Evolutionary conservation across 2,888 invertebrate species (phyloP), one percentile per base, ranked within the genome.

Genomic region (Protodeltote pygarga): DNA sequence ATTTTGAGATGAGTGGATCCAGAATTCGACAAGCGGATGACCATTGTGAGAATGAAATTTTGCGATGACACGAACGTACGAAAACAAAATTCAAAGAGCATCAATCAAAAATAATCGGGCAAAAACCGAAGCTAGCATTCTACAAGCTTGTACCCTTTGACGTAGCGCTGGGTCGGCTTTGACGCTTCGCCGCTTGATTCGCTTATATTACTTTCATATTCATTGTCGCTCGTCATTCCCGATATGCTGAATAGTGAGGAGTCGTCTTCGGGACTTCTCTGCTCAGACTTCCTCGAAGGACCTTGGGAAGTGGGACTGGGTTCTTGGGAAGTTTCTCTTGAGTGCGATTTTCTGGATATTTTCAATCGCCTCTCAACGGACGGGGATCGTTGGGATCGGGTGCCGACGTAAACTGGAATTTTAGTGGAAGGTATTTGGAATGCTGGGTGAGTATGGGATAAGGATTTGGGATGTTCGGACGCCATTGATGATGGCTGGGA

Each of bases 341-440:
- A 89, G 40, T 78, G 83, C 24, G 85, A 82, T 66, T 82, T 85
- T 54, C 76, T 76, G 39, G 78, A 80, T 48, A 73, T 69, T 75
- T 85, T 87, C 53, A 77, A 59, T 37, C 77, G 79, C 66, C 85
- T 77, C 58, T 90, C 91, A 42, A 79, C 79, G 37, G 93, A 93
- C 45, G 93, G 92, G 57, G 93, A 90, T 76, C 93, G 90, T 75
- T 93, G 93, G 62, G 93, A 93, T 65, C 93, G 93, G 71, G 89
- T 79, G 70, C 95, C 95, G 73, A 94, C 93, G 86, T 94, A 95
- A 54, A 95, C 93, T 62, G 95, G 96, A 81, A 95, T 95, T 93
- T 95, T 94, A 77, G 95, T 94, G 79, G 95, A 94, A 60, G 94
- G 93, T 71, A 92, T 93, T 82, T 93, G 92, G 85, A 90, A 90